Conservation (phyloP, 2,888 invertebrate genomes). For the Sinelater perroti region DNA sequence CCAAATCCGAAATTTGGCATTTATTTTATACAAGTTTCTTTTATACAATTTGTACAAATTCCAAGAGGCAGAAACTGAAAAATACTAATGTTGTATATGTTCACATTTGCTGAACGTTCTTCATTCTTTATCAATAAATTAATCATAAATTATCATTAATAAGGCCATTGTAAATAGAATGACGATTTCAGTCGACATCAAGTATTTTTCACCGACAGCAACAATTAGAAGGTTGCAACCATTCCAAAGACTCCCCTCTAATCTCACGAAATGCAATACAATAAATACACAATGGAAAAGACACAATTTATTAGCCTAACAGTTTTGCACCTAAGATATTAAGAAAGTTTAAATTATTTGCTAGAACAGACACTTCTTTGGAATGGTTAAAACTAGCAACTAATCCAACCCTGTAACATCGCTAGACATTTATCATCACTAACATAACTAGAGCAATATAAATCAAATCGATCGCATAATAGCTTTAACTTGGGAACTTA, state of each 20-base stretch:
- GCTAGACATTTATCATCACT: slow-evolving; percentile 9
- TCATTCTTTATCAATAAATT: slow-evolving; percentile 23
- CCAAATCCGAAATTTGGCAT: slow-evolving; percentile 61
- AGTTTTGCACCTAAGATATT: not conserved
- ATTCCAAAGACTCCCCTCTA: slow-evolving; percentile 26
- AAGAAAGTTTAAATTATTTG: not conserved
- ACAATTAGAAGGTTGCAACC: slow-evolving; percentile 13
- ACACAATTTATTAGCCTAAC: too few species aligned
- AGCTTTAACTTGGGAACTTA: too few species aligned
- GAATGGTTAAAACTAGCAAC: slow-evolving; percentile 14
- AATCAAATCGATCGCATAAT: too few species aligned
- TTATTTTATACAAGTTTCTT: slow-evolving; percentile 43
- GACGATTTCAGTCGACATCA: slow-evolving; percentile 13
- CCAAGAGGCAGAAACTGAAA: slow-evolving; percentile 26
- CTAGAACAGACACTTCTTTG: slow-evolving; percentile 4
- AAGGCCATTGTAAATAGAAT: slow-evolving; percentile 33
- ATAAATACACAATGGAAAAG: too few species aligned
- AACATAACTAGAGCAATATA: slow-evolving; percentile 12
- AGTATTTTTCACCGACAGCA: slow-evolving; percentile 9
- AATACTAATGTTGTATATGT: slow-evolving; percentile 32
- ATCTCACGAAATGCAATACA: too few species aligned
- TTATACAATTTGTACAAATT: slow-evolving; percentile 42
- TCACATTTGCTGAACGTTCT: slow-evolving; percentile 1
- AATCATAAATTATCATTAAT: slow-evolving; percentile 21
- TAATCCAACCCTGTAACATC: slow-evolving; percentile 17